Evolutionary conservation across 2,888 invertebrate species (phyloP).

Genomic region (Catocala nupta): DNA sequence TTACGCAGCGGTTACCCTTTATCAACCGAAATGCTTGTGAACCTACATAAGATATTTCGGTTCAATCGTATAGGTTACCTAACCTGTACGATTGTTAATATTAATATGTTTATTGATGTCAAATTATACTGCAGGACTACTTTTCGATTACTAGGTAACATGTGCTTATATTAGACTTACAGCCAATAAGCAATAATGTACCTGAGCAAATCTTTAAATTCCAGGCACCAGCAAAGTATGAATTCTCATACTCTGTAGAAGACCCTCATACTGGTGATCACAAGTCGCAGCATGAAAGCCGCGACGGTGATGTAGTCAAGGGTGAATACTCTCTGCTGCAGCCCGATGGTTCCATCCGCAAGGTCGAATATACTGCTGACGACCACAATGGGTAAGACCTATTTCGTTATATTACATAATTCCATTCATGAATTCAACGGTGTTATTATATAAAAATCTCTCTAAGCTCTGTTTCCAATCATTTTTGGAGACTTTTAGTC

Average conservation of each 20-base stretch:
- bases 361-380: conserved; percentile 86
- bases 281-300: conserved; percentile 80
- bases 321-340: conserved; percentile 86
- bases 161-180: too few relatives aligned
- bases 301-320: conserved; percentile 83
- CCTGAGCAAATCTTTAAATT: conserved; percentile 4
- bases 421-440: too few relatives aligned
- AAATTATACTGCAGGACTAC: too few relatives aligned
- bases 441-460: too few relatives aligned
- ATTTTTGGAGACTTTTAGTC: too few relatives aligned
- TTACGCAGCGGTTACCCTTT: conserved; percentile 27
- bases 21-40: background rate
- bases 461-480: too few relatives aligned
- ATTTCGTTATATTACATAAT: too few relatives aligned
- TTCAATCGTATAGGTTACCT: too few relatives aligned
- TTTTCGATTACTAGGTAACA: too few relatives aligned
- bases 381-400: conserved; percentile 83
- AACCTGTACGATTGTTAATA: too few relatives aligned
- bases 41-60: background rate
- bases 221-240: conserved; percentile 85
- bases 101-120: too few relatives aligned
- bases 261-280: conserved; percentile 88
- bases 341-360: conserved; percentile 86
- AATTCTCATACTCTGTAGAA: conserved; percentile 87
- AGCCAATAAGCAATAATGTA: too few relatives aligned